Evolutionary conservation across 2,113 vertebrate species (phyloP), one percentile per base, ranked within the genome.

Genomic region (Rhizomys pruinosus): DNA sequence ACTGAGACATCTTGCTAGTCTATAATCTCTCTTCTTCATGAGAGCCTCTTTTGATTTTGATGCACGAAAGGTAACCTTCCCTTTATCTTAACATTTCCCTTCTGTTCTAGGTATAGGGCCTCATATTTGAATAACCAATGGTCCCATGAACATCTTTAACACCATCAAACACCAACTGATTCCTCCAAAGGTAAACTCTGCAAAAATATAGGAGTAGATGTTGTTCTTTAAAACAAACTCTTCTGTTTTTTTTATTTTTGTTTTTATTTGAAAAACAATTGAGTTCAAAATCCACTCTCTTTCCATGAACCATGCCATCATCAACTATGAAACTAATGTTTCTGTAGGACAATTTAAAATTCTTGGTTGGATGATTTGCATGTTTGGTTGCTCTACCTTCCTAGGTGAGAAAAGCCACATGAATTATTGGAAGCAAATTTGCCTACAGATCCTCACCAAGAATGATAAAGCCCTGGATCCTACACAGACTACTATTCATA

Each of bases 391-490:
- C 23, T 22, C 25, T 15, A 19, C n/a, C 37, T 89, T 92, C 66
- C 55, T 52, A 91, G 55, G n/a, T 84, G 32, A 96, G 69, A 86
- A 92, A 76, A 77, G 34, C 17, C 57, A 9, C 19, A 57, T 87
- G 84, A 92, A 89, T 87, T 91, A 95, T 27, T 52, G 16, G n/a
- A 61, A 72, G 34, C 44, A 86, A 80, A 87, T 95, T 95, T 93
- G 76, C 88, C 68, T 96, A 81, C 7, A 87, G 94, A 72, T 87
- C 32, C 66, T 82, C 78, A 82, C 89, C 61, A 76, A 64, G 1
- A 12, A 29, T 89, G 85, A 42, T 77, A 91, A 95, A 89, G n/a
- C 25, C 23, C 74, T 92, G 76, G 39, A 63, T 84, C 71, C 79
- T 85, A 64, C 47, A 37, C 2, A 71, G 68, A 42, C 90, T 94